phyloP scores from a whole-genome alignment of 2,113 vertebrate species.

The Athene cunicularia region DNA sequence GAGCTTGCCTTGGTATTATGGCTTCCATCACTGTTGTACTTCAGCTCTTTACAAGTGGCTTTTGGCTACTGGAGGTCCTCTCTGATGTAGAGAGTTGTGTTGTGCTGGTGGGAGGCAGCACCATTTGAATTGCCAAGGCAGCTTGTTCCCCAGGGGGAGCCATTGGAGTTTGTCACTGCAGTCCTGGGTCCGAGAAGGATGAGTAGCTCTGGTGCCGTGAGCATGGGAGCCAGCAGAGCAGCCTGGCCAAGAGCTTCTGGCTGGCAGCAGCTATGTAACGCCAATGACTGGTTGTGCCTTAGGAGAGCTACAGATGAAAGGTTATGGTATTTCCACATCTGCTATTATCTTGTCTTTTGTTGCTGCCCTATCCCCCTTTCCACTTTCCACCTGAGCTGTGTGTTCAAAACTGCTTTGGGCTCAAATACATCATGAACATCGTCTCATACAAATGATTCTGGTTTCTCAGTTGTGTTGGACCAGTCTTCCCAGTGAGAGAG shows the following conservation, averaged over 20 bases:
- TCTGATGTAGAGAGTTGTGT: not conserved
- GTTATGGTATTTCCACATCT: not conserved
- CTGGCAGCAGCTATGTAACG: not conserved
- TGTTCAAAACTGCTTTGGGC: not conserved
- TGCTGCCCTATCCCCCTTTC: not conserved
- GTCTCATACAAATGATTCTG: accelerated
- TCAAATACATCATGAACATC: not conserved
- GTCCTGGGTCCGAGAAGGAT: not conserved
- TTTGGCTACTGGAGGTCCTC: not conserved
- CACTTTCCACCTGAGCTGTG: not conserved
- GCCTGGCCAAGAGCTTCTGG: not conserved
- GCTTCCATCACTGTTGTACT: not conserved
- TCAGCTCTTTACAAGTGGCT: not conserved
- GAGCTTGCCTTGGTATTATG: not conserved
- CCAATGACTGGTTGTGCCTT: not conserved
- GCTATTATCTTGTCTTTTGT: not conserved
- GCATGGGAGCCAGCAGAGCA: not conserved
- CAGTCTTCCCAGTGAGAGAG: not conserved
- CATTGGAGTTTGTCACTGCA: not conserved
- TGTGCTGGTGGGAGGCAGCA: not conserved
- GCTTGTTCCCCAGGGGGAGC: accelerated
- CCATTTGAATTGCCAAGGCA: accelerated
- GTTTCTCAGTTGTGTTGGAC: not conserved
- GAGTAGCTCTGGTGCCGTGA: not conserved
- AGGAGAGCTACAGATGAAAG: not conserved